Percentiles rank a stretch among this genome's conserved stretches.
Evolutionary conservation across 2,888 invertebrate species (phyloP).

Genomic region (Brenthis hecate): DNA sequence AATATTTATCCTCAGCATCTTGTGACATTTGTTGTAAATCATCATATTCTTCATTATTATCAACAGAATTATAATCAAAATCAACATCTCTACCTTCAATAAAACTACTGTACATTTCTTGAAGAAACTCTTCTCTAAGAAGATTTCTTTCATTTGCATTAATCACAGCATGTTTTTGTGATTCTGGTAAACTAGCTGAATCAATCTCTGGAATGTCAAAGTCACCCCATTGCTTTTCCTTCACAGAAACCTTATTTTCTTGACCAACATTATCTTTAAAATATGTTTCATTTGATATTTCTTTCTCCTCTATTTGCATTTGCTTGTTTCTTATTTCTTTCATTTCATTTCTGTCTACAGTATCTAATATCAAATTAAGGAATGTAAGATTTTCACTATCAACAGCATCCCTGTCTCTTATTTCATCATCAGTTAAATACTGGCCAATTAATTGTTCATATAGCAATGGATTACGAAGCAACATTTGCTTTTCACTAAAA

Average conservation of each 20-base stretch:
- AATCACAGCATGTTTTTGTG: slow-evolving; percentile 65
- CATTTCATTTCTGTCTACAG: slow-evolving; percentile 88
- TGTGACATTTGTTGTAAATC: slow-evolving; percentile 84
- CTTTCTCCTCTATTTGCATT: slow-evolving; percentile 81
- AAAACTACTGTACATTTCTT: slow-evolving; percentile 93
- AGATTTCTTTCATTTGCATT: slow-evolving; percentile 84
- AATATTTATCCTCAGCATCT: slow-evolving; percentile 95
- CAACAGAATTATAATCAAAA: slow-evolving; percentile 92
- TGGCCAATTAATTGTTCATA: slow-evolving; percentile 95
- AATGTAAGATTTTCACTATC: slow-evolving; percentile 84
- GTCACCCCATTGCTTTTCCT: slow-evolving; percentile 78
- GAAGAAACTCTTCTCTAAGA: slow-evolving; percentile 90
- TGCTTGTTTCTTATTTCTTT: slow-evolving; percentile 84
- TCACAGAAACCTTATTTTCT: slow-evolving; percentile 30
- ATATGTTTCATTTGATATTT: slow-evolving; percentile 49
- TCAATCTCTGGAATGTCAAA: slow-evolving; percentile 74
- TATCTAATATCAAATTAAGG: slow-evolving; percentile 89
- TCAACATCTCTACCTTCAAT: slow-evolving; percentile 90
- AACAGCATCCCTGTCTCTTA: slow-evolving; percentile 83
- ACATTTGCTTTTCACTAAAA: slow-evolving; percentile 97
- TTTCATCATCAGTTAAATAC: slow-evolving; percentile 90
- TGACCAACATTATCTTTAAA: neutral
- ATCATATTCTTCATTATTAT: slow-evolving; percentile 91
- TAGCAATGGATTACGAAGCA: slow-evolving; percentile 93
- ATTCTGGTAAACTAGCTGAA: slow-evolving; percentile 57